Evolutionary conservation across 2,888 invertebrate species (phyloP).

Genomic region (Drosophila anceps): DNA sequence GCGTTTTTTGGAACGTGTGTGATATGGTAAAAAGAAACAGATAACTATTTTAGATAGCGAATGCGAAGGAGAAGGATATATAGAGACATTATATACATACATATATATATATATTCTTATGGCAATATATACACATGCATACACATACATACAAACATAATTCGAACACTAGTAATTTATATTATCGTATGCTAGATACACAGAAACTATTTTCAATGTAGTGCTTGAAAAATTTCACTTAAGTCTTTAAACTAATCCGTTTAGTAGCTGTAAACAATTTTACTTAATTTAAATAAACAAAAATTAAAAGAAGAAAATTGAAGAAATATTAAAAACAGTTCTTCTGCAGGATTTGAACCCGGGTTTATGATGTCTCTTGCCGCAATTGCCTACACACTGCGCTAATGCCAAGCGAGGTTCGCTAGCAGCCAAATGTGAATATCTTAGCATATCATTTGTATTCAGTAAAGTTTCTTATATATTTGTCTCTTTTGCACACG

Average conservation of each 20-base stretch:
- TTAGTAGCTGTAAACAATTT: conserved; percentile 31
- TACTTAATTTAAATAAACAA: conserved; percentile 41
- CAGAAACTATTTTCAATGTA: conserved; percentile 61
- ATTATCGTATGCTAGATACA: conserved; percentile 24
- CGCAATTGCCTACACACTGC: conserved; percentile 63
- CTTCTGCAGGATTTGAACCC: conserved; percentile 24
- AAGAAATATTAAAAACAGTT: background rate
- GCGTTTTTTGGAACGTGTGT: conserved; percentile 60
- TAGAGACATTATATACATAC: conserved; percentile 20
- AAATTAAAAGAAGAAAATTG: background rate
- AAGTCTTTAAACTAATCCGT: conserved; percentile 19
- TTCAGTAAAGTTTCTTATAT: background rate
- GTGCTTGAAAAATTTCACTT: conserved; percentile 41
- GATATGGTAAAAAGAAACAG: conserved; percentile 57
- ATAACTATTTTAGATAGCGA: conserved; percentile 69
- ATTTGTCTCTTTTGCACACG: conserved; percentile 24
- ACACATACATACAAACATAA: conserved; percentile 12
- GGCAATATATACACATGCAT: conserved; percentile 32
- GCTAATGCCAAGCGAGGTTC: conserved; percentile 51
- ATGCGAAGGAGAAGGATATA: conserved; percentile 31
- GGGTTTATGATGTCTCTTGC: conserved; percentile 73
- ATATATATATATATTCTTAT: conserved; percentile 42
- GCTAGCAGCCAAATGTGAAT: accelerated
- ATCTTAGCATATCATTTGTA: background rate
- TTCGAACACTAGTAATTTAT: conserved; percentile 25